Evolutionary conservation across 2,113 vertebrate genomes (phyloP).

Genomic region (Dinomys branickii): DNA sequence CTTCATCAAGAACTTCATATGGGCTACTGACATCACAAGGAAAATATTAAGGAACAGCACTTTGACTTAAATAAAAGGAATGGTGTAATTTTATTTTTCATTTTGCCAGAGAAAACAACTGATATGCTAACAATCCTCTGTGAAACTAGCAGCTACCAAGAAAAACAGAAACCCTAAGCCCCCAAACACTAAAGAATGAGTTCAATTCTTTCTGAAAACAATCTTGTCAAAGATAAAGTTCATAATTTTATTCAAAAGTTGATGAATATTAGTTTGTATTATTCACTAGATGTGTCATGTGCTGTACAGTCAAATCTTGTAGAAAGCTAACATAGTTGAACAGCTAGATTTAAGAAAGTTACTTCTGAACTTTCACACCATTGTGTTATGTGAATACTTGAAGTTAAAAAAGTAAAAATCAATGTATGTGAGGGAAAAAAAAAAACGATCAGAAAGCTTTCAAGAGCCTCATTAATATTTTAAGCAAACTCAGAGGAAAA

Average conservation of each 20-base stretch:
- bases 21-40: background rate
- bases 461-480: constrained; percentile 70
- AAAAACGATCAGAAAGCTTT: constrained; percentile 44
- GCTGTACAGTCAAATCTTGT: background rate
- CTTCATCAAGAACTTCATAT: background rate
- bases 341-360: constrained; percentile 47
- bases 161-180: background rate
- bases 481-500: constrained; percentile 45
- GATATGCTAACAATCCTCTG: background rate
- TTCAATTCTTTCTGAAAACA: constrained; percentile 5
- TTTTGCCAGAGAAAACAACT: constrained; percentile 16
- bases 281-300: background rate
- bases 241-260: constrained; percentile 35
- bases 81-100: constrained; percentile 24
- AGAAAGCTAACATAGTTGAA: constrained; percentile 42
- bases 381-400: constrained; percentile 49
- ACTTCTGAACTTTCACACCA: constrained; percentile 35
- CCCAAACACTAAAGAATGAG: background rate
- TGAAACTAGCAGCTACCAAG: background rate
- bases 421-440: constrained; percentile 22
- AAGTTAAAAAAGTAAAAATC: constrained; percentile 63
- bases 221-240: constrained; percentile 29
- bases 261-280: background rate
- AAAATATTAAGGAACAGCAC: constrained; percentile 37
- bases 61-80: constrained; percentile 17